A percentile compares a stretch with the other conserved stretches of the same genome.
phyloP scores from a whole-genome alignment of 2,888 invertebrate species.

The Trilocha varians region DNA sequence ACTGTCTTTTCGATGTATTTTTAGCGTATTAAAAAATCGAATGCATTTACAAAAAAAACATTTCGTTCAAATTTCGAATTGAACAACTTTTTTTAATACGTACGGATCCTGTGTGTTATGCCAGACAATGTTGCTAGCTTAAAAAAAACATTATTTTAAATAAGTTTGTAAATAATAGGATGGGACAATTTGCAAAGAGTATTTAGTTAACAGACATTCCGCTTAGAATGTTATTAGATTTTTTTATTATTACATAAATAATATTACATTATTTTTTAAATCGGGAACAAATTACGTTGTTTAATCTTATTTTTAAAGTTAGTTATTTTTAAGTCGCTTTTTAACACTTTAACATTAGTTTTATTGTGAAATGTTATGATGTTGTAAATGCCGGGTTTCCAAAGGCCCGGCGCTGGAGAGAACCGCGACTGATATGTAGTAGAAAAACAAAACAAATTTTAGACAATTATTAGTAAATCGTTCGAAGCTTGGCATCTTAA shows the following conservation, averaged over 20 bases:
- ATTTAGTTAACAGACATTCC: slow-evolving; percentile 71
- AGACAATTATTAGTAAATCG: too few relatives aligned
- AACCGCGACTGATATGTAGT: slow-evolving; percentile 69
- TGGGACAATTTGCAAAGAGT: slow-evolving; percentile 73
- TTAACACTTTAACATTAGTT: slow-evolving; percentile 62
- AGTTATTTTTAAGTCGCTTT: slow-evolving; percentile 71
- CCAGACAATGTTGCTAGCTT: slow-evolving; percentile 67
- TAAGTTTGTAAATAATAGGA: slow-evolving; percentile 71
- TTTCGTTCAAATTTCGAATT: slow-evolving; percentile 61
- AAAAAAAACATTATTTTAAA: slow-evolving; percentile 61
- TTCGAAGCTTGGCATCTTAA: background rate
- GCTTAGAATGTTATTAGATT: slow-evolving; percentile 72
- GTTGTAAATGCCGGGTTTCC: slow-evolving; percentile 64
- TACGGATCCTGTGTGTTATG: slow-evolving; percentile 57
- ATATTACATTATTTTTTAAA: slow-evolving; percentile 53
- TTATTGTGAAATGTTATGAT: slow-evolving; percentile 49
- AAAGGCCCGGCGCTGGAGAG: slow-evolving; percentile 55
- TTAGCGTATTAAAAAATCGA: slow-evolving; percentile 47
- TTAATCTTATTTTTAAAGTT: slow-evolving; percentile 73
- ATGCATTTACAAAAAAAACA: slow-evolving; percentile 37
- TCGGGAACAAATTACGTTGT: slow-evolving; percentile 73
- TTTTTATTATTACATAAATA: slow-evolving; percentile 48
- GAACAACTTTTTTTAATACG: slow-evolving; percentile 60
- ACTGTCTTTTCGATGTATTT: slow-evolving; percentile 61
- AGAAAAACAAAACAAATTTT: slow-evolving; percentile 31